Conservation (phyloP, 2,888 invertebrate species). For the Catotricha subobsoleta region DNA sequence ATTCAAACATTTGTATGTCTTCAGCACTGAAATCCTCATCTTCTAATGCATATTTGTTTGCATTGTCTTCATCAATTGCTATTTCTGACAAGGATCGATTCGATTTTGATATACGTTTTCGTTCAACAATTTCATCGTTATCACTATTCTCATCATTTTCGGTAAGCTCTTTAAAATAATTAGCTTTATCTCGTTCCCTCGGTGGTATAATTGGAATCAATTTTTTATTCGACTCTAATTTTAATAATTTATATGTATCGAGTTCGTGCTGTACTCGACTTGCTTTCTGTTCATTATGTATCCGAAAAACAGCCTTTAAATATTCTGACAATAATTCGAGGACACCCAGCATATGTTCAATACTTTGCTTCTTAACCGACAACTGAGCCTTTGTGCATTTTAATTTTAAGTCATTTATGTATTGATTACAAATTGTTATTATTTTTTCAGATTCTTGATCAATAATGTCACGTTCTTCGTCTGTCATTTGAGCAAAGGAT, state of each 20-base stretch:
- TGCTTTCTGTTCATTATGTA: conserved; percentile 77
- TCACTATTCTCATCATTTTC: conserved; percentile 11
- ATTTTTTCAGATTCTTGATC: conserved; percentile 72
- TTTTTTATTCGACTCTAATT: conserved; percentile 36
- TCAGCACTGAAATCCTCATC: conserved; percentile 49
- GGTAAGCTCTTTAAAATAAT: conserved; percentile 20
- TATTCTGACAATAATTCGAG: conserved; percentile 59
- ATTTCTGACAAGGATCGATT: conserved; percentile 13
- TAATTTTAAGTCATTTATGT: conserved; percentile 55
- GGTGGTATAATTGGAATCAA: conserved; percentile 23
- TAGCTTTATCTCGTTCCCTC: conserved; percentile 11
- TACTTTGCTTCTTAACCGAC: conserved; percentile 41
- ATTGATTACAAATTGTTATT: conserved; percentile 59
- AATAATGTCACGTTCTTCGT: conserved; percentile 69
- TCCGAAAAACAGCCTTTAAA: conserved; percentile 67
- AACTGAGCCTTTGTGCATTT: conserved; percentile 37
- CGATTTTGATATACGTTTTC: conserved; percentile 11
- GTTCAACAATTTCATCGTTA: conserved; percentile 18
- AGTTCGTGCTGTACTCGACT: conserved; percentile 69
- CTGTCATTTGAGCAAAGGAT: conserved; percentile 56
- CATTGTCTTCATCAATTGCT: conserved; percentile 19
- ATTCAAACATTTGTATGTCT: conserved; percentile 83
- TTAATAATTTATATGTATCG: conserved; percentile 64
- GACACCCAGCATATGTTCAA: conserved; percentile 61
- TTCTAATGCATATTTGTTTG: conserved; percentile 5